A percentile compares a stretch with the other conserved stretches of the same genome.
Evolutionary conservation across 2,797 vertebrate species (phyloP).

Genomic region (Liasis olivaceus): DNA sequence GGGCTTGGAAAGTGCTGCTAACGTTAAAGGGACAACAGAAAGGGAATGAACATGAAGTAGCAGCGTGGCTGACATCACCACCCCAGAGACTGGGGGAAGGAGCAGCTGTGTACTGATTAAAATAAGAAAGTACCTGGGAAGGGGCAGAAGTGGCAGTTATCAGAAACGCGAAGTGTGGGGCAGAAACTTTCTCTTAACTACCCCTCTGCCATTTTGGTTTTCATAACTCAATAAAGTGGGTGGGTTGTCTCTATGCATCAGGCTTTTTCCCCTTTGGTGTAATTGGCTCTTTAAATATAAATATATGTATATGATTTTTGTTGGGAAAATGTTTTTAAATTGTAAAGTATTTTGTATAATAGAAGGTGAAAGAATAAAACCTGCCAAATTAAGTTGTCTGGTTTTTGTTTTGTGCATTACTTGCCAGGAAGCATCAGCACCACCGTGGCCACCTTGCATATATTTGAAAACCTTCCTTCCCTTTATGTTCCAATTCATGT

Average conservation of each 20-base stretch:
- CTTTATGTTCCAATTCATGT: background rate
- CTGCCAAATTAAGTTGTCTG: constrained; percentile 32
- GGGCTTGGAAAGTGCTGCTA: constrained; percentile 23
- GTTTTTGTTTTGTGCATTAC: background rate
- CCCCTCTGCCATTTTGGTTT: constrained; percentile 34
- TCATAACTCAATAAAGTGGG: constrained; percentile 33
- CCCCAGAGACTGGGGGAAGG: background rate
- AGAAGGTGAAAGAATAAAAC: constrained; percentile 59
- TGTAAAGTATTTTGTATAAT: constrained; percentile 81
- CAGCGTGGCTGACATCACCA: background rate
- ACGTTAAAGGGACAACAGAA: constrained; percentile 40
- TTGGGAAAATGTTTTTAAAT: constrained; percentile 69
- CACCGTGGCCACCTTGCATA: background rate
- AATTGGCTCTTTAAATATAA: constrained; percentile 69
- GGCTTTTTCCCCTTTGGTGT: constrained; percentile 51
- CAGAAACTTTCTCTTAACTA: constrained; percentile 11
- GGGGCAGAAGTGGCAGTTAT: constrained; percentile 1
- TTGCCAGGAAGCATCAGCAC: background rate
- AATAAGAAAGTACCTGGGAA: background rate
- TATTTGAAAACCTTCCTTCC: background rate
- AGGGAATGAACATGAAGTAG: background rate
- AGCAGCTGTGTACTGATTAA: background rate
- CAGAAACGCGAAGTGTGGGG: background rate
- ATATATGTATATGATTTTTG: constrained; percentile 78
- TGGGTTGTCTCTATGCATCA: constrained; percentile 49